Conservation (phyloP, 1,140 invertebrate species). For the Tetragonula clypearis region DNA sequence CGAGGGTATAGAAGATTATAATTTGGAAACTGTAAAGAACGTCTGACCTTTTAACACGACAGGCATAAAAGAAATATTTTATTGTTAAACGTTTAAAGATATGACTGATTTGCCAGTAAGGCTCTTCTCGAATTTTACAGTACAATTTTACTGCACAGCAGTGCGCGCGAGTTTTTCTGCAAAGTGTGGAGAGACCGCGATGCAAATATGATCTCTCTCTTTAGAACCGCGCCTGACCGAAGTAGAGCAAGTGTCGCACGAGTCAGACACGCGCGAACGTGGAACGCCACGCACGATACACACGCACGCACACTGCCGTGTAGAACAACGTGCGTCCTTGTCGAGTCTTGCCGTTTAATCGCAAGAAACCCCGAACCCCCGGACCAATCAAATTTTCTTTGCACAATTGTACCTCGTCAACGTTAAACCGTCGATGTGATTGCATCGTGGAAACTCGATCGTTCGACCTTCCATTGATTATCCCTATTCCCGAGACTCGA, state of each 20-base stretch:
- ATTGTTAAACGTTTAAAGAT: too few species aligned
- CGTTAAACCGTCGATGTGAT: not conserved
- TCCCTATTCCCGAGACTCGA: not conserved
- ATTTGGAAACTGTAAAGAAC: too few species aligned
- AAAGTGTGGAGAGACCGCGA: not conserved
- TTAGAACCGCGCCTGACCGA: not conserved
- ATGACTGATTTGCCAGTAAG: too few species aligned
- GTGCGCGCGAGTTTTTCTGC: not conserved
- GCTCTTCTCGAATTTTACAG: too few species aligned
- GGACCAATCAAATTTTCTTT: not conserved
- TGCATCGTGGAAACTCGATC: not conserved
- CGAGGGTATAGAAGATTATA: too few species aligned
- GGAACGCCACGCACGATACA: not conserved
- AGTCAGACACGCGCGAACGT: constrained; percentile 7
- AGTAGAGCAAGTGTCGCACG: not conserved
- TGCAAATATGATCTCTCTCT: not conserved
- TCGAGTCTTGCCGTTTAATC: not conserved
- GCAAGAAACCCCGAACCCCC: not conserved
- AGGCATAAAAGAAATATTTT: too few species aligned
- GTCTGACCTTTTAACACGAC: too few species aligned
- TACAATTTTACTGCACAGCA: too few species aligned
- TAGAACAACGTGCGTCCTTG: not conserved
- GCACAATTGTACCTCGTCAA: not conserved
- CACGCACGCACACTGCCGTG: too few species aligned
- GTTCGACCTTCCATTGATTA: constrained; percentile 1